Percentiles rank a stretch among this genome's conserved stretches.
phyloP scores from a whole-genome alignment of 2,888 invertebrate genomes.

The Campoplex capitator region DNA sequence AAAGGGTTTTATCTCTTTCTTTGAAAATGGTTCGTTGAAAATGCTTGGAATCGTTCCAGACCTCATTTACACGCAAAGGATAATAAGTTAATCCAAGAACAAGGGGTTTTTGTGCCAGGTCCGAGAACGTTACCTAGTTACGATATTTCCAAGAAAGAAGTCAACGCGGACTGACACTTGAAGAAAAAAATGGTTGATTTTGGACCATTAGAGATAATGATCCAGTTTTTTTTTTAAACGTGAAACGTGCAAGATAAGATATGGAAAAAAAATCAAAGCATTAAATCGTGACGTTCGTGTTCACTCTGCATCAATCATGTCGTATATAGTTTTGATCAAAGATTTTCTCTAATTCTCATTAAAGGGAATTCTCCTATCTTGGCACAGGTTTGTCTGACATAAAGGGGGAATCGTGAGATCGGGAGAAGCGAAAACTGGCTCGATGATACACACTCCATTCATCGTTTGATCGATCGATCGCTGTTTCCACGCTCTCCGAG shows the following conservation, averaged over 20 bases:
- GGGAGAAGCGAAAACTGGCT: conserved; percentile 32
- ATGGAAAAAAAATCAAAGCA: background rate
- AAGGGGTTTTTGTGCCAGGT: background rate
- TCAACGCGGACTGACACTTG: background rate
- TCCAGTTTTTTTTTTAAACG: background rate
- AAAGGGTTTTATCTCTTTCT: conserved; percentile 15
- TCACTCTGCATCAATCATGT: background rate
- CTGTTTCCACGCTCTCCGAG: conserved; percentile 19
- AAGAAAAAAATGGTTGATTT: background rate
- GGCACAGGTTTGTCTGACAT: conserved; percentile 37
- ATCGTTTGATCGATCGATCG: conserved; percentile 55
- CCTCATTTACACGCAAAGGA: conserved; percentile 56
- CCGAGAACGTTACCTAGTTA: background rate
- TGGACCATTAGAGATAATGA: background rate
- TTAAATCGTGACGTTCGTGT: background rate
- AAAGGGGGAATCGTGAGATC: conserved; percentile 28
- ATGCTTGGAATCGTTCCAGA: conserved; percentile 55
- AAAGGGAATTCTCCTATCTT: conserved; percentile 20
- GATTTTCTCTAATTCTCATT: background rate
- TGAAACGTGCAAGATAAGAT: background rate
- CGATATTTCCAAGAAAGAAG: conserved; percentile 8
- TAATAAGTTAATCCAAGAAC: conserved; percentile 56
- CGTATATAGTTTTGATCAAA: background rate
- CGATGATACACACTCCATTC: conserved; percentile 51
- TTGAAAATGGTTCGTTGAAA: conserved; percentile 45